A percentile compares a stretch with the other conserved stretches of the same genome.
phyloP scores from a whole-genome alignment of 1,140 invertebrate species.

The Leguminivora glycinivorella region DNA sequence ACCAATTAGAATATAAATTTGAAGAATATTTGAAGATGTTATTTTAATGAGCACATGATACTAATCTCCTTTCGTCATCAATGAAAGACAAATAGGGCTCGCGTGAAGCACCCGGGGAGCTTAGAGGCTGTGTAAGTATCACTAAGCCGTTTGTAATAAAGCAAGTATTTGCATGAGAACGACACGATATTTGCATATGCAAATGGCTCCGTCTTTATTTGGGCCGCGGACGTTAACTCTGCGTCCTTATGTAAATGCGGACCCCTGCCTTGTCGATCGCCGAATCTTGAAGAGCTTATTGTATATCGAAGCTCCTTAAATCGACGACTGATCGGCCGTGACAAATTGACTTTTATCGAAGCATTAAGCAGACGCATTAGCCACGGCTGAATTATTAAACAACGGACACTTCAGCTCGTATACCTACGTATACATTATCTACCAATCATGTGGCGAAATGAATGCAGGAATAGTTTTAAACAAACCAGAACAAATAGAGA shows the following conservation, averaged over 20 bases:
- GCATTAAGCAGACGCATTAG: slow-evolving; percentile 41
- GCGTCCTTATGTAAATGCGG: slow-evolving; percentile 66
- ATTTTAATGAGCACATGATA: slow-evolving; percentile 16
- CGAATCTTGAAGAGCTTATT: slow-evolving; percentile 48
- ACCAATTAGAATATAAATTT: slow-evolving; percentile 20
- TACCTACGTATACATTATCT: slow-evolving; percentile 32
- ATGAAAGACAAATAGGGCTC: slow-evolving; percentile 44
- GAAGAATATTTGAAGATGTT: slow-evolving; percentile 19
- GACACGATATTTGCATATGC: slow-evolving; percentile 73
- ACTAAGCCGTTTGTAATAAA: slow-evolving; percentile 75
- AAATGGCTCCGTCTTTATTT: slow-evolving; percentile 76
- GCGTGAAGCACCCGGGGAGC: slow-evolving; percentile 46
- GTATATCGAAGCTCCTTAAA: slow-evolving; percentile 40
- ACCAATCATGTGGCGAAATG: slow-evolving; percentile 44
- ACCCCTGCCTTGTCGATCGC: slow-evolving; percentile 43
- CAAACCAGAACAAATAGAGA: slow-evolving; percentile 49
- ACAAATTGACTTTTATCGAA: slow-evolving; percentile 39
- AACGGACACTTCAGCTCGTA: slow-evolving; percentile 35
- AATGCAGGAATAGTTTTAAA: slow-evolving; percentile 36
- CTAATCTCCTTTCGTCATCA: slow-evolving; percentile 25
- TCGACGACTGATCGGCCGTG: slow-evolving; percentile 39
- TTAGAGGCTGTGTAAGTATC: slow-evolving; percentile 63
- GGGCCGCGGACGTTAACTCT: slow-evolving; percentile 64
- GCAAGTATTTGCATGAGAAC: slow-evolving; percentile 73
- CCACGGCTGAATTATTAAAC: slow-evolving; percentile 39